These are phyloP conservation scores for Caenorhabditis afra DNA, from an alignment of 2,888 invertebrate genomes.

Conservation along the genomic window DNA sequence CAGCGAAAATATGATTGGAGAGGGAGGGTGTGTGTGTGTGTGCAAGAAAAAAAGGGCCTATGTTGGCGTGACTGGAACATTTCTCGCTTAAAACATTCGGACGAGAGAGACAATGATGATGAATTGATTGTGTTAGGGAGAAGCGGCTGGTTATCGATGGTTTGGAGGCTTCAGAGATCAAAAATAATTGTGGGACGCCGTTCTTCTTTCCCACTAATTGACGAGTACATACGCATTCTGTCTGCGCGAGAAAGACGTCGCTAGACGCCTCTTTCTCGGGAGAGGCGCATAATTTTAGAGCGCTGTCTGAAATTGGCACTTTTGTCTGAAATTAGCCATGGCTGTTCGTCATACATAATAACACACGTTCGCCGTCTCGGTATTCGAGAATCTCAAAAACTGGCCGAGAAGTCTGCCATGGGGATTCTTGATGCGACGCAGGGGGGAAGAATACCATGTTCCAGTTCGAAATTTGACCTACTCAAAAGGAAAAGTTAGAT, in stretches of 20 bases:
- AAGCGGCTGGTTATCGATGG: conserved; percentile 11
- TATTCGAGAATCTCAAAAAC: neutral
- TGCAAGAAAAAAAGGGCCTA: conserved; percentile 5
- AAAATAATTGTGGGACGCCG: conserved; percentile 19
- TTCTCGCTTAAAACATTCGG: conserved; percentile 21
- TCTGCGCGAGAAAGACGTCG: conserved; percentile 5
- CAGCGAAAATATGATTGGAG: conserved; percentile 15
- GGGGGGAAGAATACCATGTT: no score
- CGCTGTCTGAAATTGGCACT: conserved; percentile 3
- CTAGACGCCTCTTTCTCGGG: conserved; percentile 5
- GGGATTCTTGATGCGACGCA: no score
- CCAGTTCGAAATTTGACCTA: no score
- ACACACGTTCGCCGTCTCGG: neutral
- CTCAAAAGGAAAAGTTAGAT: no score
- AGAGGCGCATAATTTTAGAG: neutral
- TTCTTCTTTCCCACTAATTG: conserved; percentile 1
- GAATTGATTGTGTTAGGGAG: conserved; percentile 15
- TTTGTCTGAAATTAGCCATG: neutral
- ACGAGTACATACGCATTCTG: conserved; percentile 5
- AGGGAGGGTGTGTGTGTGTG: neutral
- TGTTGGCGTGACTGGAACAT: conserved; percentile 58
- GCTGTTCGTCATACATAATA: neutral
- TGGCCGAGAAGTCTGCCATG: neutral
- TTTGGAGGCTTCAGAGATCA: conserved; percentile 33
- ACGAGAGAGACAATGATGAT: conserved; percentile 36